Conservation (phyloP, 92 coral and sea anemone genomes). For the Epizoanthus ramosus region DNA sequence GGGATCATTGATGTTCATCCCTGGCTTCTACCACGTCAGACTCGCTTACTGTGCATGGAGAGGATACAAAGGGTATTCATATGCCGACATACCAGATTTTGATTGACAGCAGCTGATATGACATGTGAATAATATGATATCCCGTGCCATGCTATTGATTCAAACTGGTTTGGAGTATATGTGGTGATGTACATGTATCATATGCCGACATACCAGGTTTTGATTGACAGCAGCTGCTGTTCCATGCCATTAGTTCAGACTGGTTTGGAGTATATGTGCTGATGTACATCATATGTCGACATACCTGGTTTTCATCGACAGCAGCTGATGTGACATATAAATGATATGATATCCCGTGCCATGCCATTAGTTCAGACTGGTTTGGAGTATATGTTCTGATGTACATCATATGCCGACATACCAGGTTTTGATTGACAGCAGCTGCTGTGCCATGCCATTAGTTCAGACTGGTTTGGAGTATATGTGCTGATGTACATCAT, state of each 20-base stretch:
- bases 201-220: slow-evolving; percentile 94
- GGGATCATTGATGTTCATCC: slow-evolving; percentile 95
- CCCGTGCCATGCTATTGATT: too few relatives aligned
- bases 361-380: too few relatives aligned
- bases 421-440: slow-evolving; percentile 84
- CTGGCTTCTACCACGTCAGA: slow-evolving; percentile 95
- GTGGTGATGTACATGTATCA: slow-evolving; percentile 33
- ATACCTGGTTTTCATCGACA: slow-evolving; percentile 91
- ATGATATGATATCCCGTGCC: too few relatives aligned
- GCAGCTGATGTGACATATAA: too few relatives aligned
- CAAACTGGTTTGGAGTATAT: too few relatives aligned
- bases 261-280: too few relatives aligned
- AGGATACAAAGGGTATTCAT: slow-evolving; percentile 92
- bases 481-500: slow-evolving; percentile 41
- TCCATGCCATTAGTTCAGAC: too few relatives aligned
- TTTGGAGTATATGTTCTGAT: too few relatives aligned
- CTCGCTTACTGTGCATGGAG: slow-evolving; percentile 98
- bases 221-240: slow-evolving; percentile 54
- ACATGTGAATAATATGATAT: too few relatives aligned
- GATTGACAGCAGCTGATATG: slow-evolving; percentile 48
- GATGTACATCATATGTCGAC: slow-evolving; percentile 71
- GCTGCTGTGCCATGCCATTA: too few relatives aligned
- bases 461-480: too few relatives aligned
- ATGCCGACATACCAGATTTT: slow-evolving; percentile 94
- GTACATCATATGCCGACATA: slow-evolving; percentile 81